Evolutionary conservation across 2,113 vertebrate species (phyloP).

Genomic region (Colius striatus): DNA sequence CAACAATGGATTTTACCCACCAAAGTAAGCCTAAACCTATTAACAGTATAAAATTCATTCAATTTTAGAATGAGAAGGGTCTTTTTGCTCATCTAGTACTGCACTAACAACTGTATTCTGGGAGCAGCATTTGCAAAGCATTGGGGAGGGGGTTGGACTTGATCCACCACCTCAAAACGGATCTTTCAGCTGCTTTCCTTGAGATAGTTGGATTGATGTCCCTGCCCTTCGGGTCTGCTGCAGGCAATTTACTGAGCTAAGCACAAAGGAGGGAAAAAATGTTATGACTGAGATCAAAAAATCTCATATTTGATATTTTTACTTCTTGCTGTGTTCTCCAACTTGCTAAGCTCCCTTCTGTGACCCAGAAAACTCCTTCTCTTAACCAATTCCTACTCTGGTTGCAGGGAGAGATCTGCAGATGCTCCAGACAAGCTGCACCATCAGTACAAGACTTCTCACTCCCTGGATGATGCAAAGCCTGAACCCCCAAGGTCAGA

Average conservation of each 20-base stretch:
- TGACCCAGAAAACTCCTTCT: neutral
- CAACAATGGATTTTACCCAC: neutral
- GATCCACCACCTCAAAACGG: neutral
- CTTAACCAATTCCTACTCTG: neutral
- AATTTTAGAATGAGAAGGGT: neutral
- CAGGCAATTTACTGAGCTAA: neutral
- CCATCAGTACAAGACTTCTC: rapidly evolving
- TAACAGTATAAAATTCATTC: neutral
- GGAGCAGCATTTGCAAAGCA: neutral
- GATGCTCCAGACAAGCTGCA: neutral
- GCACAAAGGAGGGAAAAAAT: neutral
- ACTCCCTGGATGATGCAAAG: neutral
- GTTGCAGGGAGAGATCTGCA: neutral
- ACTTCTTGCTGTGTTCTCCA: neutral
- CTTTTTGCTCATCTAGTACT: neutral
- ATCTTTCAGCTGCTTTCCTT: neutral
- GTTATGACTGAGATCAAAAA: neutral
- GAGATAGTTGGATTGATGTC: neutral
- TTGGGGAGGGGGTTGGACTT: rapidly evolving
- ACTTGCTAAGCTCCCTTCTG: neutral
- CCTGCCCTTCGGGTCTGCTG: neutral
- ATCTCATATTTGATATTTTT: neutral
- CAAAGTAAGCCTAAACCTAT: neutral
- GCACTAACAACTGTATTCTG: neutral
- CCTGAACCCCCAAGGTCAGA: neutral